A percentile compares a stretch with the other conserved stretches of the same genome.
Evolutionary conservation across 92 coral and sea anemone genomes (phyloP).

Genomic region (Phymanthus crucifer): DNA sequence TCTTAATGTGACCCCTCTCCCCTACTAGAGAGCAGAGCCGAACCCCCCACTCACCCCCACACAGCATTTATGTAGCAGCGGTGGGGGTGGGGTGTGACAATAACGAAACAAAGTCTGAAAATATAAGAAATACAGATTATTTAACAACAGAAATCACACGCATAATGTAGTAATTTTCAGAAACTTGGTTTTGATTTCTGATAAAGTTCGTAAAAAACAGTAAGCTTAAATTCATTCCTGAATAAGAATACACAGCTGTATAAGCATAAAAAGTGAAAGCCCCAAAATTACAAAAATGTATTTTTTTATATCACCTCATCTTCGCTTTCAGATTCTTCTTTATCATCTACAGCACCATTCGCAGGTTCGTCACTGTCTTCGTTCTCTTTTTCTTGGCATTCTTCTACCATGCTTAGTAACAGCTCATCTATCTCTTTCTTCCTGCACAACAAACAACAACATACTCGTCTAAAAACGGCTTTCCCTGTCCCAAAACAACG

Average conservation of each 20-base stretch:
- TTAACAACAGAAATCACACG: too few species aligned
- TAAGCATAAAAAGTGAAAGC: background rate
- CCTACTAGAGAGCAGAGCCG: too few species aligned
- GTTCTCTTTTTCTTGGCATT: conserved; percentile 38
- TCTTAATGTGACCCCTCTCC: background rate
- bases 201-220: too few species aligned
- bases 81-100: too few species aligned
- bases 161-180: too few species aligned
- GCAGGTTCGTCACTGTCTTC: conserved; percentile 25
- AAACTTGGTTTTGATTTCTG: too few species aligned
- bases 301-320: conserved; percentile 40
- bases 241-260: too few species aligned
- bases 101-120: too few species aligned
- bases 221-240: too few species aligned
- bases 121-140: too few species aligned
- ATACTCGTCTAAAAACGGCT: background rate
- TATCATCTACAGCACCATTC: conserved; percentile 21
- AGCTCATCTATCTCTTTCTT: conserved; percentile 85
- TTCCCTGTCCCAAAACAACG: background rate
- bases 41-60: conserved; percentile 5
- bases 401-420: conserved; percentile 74
- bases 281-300: background rate
- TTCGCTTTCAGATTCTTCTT: conserved; percentile 23
- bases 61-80: too few species aligned
- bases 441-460: conserved; percentile 23